Base-by-base conservation (phyloP, 2,797 vertebrate genomes). In the Alcedo quadribrachys region DNA sequence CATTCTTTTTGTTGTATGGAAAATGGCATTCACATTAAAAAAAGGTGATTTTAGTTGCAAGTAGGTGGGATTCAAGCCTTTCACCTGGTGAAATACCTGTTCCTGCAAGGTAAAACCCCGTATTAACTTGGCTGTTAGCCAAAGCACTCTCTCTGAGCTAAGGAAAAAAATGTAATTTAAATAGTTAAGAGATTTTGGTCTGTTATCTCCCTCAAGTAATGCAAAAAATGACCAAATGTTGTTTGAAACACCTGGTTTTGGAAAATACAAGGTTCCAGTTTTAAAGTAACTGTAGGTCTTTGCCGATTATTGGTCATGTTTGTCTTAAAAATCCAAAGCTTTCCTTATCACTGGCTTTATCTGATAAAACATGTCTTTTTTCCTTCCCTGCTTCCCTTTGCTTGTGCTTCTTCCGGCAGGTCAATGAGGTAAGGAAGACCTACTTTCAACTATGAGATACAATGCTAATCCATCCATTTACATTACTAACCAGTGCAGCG, bases 381-480 rank as follows among this genome's bases (percentile, higher is more conserved):
- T 97, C 96, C 97, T 95, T 95, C 95, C 97, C 90, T 94, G 63
- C 73, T 90, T 90, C 96, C 97, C 98, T 98, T 98, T 97, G 98
- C 98, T 98, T 97, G 98, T 97, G 84, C 98, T 98, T 98, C 98
- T 98, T 97, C 97, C 81, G 98, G 98, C 98, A 99, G 99, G 99
- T 99, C 95, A 99, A 98, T 90, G 99, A 99, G 99, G 99, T 99
- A 99, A 99, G 99, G 97, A 71, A 93, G 97, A 98, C 80, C 75
- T 93, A 96, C 96, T 96, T 95, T 95, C 90, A 89, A 92, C 75
- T 95, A 42, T 54, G 91, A 96, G 93, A 95, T 96, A 92, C 97
- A 92, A 95, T 96, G 97, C 97, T 98, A 97, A 98, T 97, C 95
- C 94, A 87, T 95, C 89, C 96, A 82, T 97, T 92, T 96, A 97